Base-by-base conservation (phyloP, 2,113 vertebrate species). In the Salminus brasiliensis region DNA sequence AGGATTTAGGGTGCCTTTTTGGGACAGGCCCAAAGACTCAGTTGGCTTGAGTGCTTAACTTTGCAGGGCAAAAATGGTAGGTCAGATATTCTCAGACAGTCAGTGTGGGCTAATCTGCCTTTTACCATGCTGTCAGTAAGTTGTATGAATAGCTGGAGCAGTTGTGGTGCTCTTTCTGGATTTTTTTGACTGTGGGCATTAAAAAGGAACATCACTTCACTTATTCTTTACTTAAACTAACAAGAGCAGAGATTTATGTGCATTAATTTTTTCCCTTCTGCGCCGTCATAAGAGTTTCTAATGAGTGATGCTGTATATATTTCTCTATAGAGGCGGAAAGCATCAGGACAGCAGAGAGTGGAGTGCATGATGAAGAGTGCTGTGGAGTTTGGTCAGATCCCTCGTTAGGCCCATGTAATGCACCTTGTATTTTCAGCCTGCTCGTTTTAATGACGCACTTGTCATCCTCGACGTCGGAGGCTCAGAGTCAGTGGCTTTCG, bases 281-380 rank as follows among this genome's bases (percentile, higher is more conserved):
- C 23, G 10, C 15, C 29, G 0, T 30, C 30, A 65, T 18, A 65
- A 39, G 34, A 65, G 21, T 21, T 66, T 66, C 32, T 39, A 32
- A 34, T 18, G 30, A 63, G 60, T 63, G 21, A 32, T 30, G 16
- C 68, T 49, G 41, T n/a, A n/a, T n/a, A n/a, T n/a, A n/a, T n/a
- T n/a, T 39, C 68, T 32, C 43, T 15, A 25, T 13, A 16, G 39
- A 70, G 60, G 18, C 60, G 7, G 60, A 63, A 36, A 66, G 5
- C 34, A 39, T 27, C 88, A 89, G 90, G 18, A 39, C 11, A 88
- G 90, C 87, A 90, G 90, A 91, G 91, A 91, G 30, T 88, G 87
- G 21, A 81, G 85, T 86, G 88, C 87, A 4, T 63, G 87, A 91
- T 84, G 87, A 59, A 88, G 87, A 83, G 77, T 87, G 79, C 79